phyloP scores from a whole-genome alignment of 2,113 vertebrate species.

The Perccottus glenii region DNA sequence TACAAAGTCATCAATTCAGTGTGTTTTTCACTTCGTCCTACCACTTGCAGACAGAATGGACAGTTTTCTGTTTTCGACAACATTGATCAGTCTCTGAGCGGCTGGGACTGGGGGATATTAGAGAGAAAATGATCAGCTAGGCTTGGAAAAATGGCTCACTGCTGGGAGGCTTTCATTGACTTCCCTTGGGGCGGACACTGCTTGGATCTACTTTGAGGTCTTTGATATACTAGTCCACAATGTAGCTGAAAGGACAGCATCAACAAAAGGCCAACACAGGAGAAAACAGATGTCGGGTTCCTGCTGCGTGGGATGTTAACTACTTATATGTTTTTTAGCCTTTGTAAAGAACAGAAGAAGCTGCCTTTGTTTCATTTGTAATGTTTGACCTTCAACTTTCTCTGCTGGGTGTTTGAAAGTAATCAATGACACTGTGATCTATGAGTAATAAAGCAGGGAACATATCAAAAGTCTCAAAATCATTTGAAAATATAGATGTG shows the following conservation, averaged over 20 bases:
- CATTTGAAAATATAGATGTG: too few species aligned
- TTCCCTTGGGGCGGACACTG: constrained; percentile 48
- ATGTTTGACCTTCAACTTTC: constrained; percentile 20
- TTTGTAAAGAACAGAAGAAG: constrained; percentile 34
- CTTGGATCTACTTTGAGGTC: constrained; percentile 45
- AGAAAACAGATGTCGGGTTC: constrained; percentile 47
- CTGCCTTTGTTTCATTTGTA: constrained; percentile 10
- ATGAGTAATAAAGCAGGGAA: neutral
- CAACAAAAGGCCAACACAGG: constrained; percentile 42
- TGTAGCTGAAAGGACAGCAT: constrained; percentile 32
- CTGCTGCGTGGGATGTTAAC: constrained; percentile 55
- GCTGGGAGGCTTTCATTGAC: constrained; percentile 71
- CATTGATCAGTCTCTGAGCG: constrained; percentile 74
- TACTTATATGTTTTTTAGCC: constrained; percentile 54
- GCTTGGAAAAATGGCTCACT: constrained; percentile 55
- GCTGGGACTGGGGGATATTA: constrained; percentile 58
- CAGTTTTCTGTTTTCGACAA: constrained; percentile 69
- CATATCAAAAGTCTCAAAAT: too few species aligned
- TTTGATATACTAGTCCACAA: constrained; percentile 34
- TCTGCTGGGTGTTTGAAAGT: neutral
- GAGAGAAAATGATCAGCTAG: constrained; percentile 72
- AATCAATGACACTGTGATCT: neutral
- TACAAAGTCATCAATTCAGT: constrained; percentile 70
- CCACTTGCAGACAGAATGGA: constrained; percentile 43
- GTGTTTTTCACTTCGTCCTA: constrained; percentile 56